Base-by-base conservation (phyloP, 2,797 vertebrate genomes). In the Rallus crepitans region DNA sequence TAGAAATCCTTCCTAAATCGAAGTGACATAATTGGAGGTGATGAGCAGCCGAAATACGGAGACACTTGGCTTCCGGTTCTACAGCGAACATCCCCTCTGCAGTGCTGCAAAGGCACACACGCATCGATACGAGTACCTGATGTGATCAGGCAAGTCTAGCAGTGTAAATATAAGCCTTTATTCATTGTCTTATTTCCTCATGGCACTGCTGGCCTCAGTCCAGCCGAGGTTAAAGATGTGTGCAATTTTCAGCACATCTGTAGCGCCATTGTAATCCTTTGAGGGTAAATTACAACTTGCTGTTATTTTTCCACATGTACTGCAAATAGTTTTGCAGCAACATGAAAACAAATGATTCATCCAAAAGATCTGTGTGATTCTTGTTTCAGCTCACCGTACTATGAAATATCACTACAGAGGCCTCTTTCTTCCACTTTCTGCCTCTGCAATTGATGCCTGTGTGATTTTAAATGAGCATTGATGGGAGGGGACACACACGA, bases 1-100 rank as follows among this genome's bases (percentile, higher is more conserved):
- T 90, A 95, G 77, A 91, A 85, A 87, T 90, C 79, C 64, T 84
- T 85, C 69, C 50, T 86, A 78, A 94, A 88, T 91, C 30, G 50
- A 91, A 93, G 59, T 72, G 90, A 39, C 35, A 75, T 90, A 61
- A 93, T 87, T 93, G 63, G 69, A 60, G 70, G 65, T 72, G 66
- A 87, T 18, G 35, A 89, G 78, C 84, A 64, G 53, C 66, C 94
- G 82, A 82, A 95, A 88, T 52, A 71, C 3, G 53, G 72, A 88
- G 79, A 53, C 13, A 21, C 76, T 89, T 35, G 21, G 18, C 87
- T 93, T 82, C 47, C 2, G 9, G 8, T 72, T 83, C 57, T 72
- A 5, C 39, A 57, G 57, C 27, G 64, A 60, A 50, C 35, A 48
- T 5, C 61, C 30, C 64, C 57, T 87, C 50, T 66, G 53, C 18